A percentile compares a stretch with the other conserved stretches of the same genome.
phyloP scores from a whole-genome alignment of 2,888 invertebrate species.

The Hirtodrosophila alboralis region DNA sequence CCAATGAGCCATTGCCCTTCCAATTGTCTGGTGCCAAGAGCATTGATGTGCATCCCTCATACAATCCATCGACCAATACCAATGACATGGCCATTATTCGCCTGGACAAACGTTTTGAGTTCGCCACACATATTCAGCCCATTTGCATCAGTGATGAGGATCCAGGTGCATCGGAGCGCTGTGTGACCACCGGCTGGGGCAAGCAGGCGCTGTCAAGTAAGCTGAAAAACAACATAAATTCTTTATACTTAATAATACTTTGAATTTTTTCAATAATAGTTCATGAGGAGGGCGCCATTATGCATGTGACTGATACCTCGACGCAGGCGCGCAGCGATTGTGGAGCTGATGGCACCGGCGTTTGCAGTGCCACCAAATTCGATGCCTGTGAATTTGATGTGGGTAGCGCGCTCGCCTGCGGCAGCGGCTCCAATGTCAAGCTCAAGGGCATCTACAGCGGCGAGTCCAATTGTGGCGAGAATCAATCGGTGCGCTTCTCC shows the following conservation, averaged over 20 bases:
- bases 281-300: conserved; percentile 89
- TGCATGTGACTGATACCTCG: conserved; percentile 90
- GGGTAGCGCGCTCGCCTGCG: conserved; percentile 92
- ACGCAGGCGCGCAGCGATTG: conserved; percentile 86
- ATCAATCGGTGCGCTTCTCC: conserved; percentile 86
- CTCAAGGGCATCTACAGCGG: conserved; percentile 91
- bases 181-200: conserved; percentile 93
- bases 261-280: conserved; percentile 85
- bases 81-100: conserved; percentile 90
- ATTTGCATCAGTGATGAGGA: conserved; percentile 89
- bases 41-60: conserved; percentile 89
- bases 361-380: conserved; percentile 88
- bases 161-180: conserved; percentile 85
- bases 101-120: conserved; percentile 87
- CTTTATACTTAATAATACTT: background rate
- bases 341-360: conserved; percentile 79
- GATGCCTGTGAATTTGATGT: conserved; percentile 92
- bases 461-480: conserved; percentile 89
- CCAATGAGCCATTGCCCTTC: conserved; percentile 91
- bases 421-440: conserved; percentile 87
- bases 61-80: conserved; percentile 86
- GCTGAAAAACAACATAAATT: conserved; percentile 48
- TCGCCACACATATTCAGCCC: conserved; percentile 89
- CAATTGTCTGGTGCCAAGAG: conserved; percentile 90
- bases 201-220: conserved; percentile 91